Percentiles rank a stretch among this genome's conserved stretches.
Conservation (phyloP, 1,140 invertebrate species). For the Vollenhovia emeryi region DNA sequence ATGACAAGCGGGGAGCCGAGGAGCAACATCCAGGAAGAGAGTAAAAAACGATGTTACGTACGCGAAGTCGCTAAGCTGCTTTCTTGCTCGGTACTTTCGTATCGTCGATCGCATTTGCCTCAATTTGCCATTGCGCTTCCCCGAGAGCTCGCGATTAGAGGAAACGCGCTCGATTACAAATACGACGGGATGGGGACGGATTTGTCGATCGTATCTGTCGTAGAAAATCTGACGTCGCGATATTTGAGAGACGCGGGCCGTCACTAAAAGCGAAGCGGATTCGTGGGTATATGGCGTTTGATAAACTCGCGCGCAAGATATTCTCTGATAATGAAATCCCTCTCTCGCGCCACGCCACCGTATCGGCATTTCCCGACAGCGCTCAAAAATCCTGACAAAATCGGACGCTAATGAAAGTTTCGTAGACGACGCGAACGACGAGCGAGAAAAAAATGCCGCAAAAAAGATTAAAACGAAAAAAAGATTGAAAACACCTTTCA, state of each 20-base stretch:
- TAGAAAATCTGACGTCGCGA: neutral
- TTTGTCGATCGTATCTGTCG: neutral
- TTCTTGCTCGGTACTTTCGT: neutral
- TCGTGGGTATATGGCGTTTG: slow-evolving; percentile 3
- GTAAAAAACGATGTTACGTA: slow-evolving; percentile 42
- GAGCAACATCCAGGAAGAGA: neutral
- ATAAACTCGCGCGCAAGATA: slow-evolving; percentile 22
- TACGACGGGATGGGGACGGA: neutral
- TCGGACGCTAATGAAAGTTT: slow-evolving; percentile 45
- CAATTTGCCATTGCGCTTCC: slow-evolving; percentile 4
- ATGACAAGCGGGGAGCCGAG: slow-evolving; percentile 19
- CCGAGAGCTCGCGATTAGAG: neutral
- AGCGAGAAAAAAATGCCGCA: neutral
- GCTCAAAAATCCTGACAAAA: slow-evolving; percentile 35
- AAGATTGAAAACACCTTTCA: slow-evolving; percentile 4
- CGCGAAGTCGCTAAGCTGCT: slow-evolving; percentile 38
- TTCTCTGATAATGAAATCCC: slow-evolving; percentile 46
- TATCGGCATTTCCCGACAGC: slow-evolving; percentile 44
- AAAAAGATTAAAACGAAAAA: neutral
- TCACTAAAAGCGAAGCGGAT: slow-evolving; percentile 13
- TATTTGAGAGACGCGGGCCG: slow-evolving; percentile 26
- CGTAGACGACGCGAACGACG: neutral
- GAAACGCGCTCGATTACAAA: slow-evolving; percentile 17
- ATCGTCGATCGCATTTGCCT: slow-evolving; percentile 14
- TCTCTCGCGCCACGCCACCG: slow-evolving; percentile 3